Percentiles rank a stretch among this genome's conserved stretches.
Conservation (phyloP, 2,113 vertebrate genomes). For the Hippopotamus amphibius region DNA sequence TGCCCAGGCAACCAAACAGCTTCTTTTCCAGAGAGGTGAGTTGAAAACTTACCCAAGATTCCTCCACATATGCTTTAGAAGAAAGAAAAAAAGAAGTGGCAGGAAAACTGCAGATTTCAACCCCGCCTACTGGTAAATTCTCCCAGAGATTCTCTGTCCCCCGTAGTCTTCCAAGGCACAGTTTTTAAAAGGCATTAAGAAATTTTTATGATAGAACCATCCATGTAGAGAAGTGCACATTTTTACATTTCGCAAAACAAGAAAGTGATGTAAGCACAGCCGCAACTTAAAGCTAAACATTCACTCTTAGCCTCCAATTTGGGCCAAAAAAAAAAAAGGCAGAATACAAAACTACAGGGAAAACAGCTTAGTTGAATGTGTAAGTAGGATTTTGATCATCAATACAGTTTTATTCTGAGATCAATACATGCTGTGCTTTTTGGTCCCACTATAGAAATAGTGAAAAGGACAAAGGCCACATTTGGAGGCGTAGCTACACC, state of each 20-base stretch:
- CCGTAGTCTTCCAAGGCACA: background rate
- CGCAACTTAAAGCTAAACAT: background rate
- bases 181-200: background rate
- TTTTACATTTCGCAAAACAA: conserved; percentile 9
- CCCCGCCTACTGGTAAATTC: background rate
- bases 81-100: background rate
- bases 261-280: background rate
- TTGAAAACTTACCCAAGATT: background rate
- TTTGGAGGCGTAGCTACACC: background rate
- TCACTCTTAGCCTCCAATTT: background rate
- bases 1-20: background rate
- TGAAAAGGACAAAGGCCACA: background rate
- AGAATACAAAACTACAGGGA: background rate
- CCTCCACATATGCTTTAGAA: background rate
- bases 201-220: background rate
- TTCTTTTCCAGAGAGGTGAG: background rate
- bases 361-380: background rate
- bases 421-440: background rate
- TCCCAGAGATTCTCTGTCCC: background rate
- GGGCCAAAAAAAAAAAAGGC: background rate
- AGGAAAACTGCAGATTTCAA: background rate
- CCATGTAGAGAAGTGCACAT: conserved; percentile 18
- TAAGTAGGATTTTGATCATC: background rate
- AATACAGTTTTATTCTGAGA: background rate
- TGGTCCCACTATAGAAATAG: background rate